Percentiles rank a stretch among this genome's conserved stretches.
Conservation (phyloP, 2,113 vertebrate species). For the Alligator sinensis region DNA sequence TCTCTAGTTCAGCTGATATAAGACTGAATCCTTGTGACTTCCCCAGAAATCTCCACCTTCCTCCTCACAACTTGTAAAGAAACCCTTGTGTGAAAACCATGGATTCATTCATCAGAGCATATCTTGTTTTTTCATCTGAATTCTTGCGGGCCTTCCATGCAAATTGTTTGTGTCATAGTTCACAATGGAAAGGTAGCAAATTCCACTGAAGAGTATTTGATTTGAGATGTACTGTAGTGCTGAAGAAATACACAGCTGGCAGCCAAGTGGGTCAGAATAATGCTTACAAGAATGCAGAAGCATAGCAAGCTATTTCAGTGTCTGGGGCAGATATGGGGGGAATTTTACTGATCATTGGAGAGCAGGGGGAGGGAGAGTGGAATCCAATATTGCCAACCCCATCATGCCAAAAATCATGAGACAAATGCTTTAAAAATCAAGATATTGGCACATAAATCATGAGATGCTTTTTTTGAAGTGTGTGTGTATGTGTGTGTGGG, state of each 20-base stretch:
- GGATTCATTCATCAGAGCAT: constrained; percentile 38
- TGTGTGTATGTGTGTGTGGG: no score
- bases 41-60: constrained; percentile 14
- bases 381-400: no score
- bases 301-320: no score
- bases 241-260: constrained; percentile 32
- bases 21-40: not conserved
- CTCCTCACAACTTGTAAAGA: constrained; percentile 49
- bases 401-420: no score
- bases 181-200: constrained; percentile 30
- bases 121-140: constrained; percentile 35
- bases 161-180: not conserved
- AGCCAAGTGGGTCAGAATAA: constrained; percentile 52
- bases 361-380: no score
- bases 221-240: not conserved
- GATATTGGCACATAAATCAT: no score
- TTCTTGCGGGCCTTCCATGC: not conserved
- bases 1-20: constrained; percentile 9
- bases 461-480: no score
- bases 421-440: no score
- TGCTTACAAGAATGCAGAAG: constrained; percentile 6
- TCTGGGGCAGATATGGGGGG: no score
- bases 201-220: constrained; percentile 32
- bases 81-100: constrained; percentile 38
- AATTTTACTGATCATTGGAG: no score